Base-by-base conservation (phyloP, 2,113 vertebrate genomes). In the Elanoides forficatus region DNA sequence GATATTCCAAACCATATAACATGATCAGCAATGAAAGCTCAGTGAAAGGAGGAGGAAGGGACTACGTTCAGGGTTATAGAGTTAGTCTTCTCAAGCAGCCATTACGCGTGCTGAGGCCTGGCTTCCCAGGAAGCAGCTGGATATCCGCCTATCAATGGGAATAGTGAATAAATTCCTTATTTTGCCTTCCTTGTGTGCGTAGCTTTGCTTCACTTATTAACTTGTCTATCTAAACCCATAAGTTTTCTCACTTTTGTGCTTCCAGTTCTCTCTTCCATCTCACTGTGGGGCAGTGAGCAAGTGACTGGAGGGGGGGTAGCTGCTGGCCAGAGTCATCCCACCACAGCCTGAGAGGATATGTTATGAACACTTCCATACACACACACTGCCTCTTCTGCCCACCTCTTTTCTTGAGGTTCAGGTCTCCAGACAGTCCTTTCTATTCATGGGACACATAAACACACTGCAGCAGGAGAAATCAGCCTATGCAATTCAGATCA, bases 31-130 rank as follows among this genome's bases (percentile, higher is more conserved):
- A 50, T 18, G 29, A 70, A 63, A 80, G 63, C 11, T 52, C 66
- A 58, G 3, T 15, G 22, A 53, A 74, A 63, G 26, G 27, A 67
- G 40, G 11, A 78, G 9, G 42, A 78, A 86, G 29, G 32, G 25
- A 15, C 7, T 4, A 52, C n/a, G 11, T 27, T 72, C 23, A 62
- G 32, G n/a, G 17, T 34, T 56, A 13, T 50, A 17, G 9, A 36
- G 15, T 78, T n/a, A 66, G 18, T 42, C n/a, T 81, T 62, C 15
- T 67, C 15, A 56, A 72, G 25, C 7, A 86, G 14, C 16, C 14
- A 42, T 43, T 26, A 53, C 0, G 0, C 1, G 0, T 50, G n/a
- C 48, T 62, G 47, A 87, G 27, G 27, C 19, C 36, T 85, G 63
- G 30, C n/a, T 91, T 82, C 59, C 65, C 58, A 78, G 16, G 17